Conservation (phyloP, 2,113 vertebrate species). For the Maccullochella peelii region DNA sequence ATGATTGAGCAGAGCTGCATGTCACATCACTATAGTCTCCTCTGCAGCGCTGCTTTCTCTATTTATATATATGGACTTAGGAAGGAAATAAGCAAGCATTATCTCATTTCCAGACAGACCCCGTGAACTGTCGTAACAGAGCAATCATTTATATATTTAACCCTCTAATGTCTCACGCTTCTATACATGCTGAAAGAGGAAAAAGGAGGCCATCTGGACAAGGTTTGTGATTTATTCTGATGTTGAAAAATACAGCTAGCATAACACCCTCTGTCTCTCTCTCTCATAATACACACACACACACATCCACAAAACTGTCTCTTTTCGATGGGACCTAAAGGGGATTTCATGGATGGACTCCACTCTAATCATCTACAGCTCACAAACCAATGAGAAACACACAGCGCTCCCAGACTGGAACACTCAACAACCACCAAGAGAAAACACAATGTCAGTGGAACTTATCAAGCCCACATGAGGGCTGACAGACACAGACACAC, state of each 20-base stretch:
- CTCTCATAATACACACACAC: conserved; percentile 65
- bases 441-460: conserved; percentile 82
- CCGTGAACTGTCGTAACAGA: conserved; percentile 27
- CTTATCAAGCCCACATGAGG: conserved; percentile 82
- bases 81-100: conserved; percentile 75
- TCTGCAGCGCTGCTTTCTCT: conserved; percentile 41
- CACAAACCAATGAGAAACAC: conserved; percentile 77
- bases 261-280: conserved; percentile 53
- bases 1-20: conserved; percentile 5
- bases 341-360: conserved; percentile 83
- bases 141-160: conserved; percentile 53
- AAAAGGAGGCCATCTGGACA: conserved; percentile 59
- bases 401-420: conserved; percentile 76
- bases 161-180: conserved; percentile 30
- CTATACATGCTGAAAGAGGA: conserved; percentile 29
- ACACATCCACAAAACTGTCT: conserved; percentile 48
- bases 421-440: conserved; percentile 79
- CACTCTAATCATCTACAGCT: conserved; percentile 82
- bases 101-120: conserved; percentile 68
- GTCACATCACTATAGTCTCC: conserved; percentile 18
- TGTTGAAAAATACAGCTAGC: conserved; percentile 67
- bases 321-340: conserved; percentile 61
- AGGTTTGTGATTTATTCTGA: conserved; percentile 69
- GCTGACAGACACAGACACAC: conserved; percentile 55
- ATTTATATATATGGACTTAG: conserved; percentile 64